A percentile compares a stretch with the other conserved stretches of the same genome.
These are phyloP conservation scores for Lophochroa leadbeateri DNA, from an alignment of 2,113 vertebrate species.

Conservation along the genomic window DNA sequence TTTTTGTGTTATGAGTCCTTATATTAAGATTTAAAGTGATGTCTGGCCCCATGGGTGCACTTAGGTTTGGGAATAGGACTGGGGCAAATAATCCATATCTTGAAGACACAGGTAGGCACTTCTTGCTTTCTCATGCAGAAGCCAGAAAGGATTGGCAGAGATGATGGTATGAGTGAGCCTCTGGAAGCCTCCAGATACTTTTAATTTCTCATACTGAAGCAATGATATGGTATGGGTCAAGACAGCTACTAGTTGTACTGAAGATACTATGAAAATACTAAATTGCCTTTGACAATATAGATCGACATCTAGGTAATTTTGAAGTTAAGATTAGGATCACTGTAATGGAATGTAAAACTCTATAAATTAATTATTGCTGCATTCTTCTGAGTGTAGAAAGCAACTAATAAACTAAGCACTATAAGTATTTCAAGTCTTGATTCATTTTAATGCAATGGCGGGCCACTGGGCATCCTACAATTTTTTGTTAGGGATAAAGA, in stretches of 20 bases:
- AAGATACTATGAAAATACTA: neutral
- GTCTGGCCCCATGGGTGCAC: neutral
- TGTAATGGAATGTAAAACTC: neutral
- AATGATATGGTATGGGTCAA: neutral
- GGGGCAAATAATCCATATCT: neutral
- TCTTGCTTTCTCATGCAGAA: neutral
- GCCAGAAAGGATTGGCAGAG: neutral
- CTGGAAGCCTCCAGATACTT: neutral
- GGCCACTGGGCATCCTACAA: neutral
- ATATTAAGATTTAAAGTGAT: neutral
- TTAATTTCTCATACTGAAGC: neutral
- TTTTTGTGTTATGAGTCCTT: neutral
- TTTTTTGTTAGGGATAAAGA: neutral
- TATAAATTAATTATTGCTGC: neutral
- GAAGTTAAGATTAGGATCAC: neutral
- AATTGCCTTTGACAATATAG: neutral
- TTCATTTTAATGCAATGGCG: neutral
- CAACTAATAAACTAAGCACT: neutral
- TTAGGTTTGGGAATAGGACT: neutral
- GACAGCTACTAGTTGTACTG: neutral
- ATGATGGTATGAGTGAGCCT: neutral
- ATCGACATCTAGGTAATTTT: neutral
- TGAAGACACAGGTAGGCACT: neutral
- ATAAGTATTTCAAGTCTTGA: neutral
- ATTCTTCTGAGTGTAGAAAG: neutral